Evolutionary conservation across 2,113 vertebrate genomes (phyloP).

Genomic region (Oncorhynchus clarkii): DNA sequence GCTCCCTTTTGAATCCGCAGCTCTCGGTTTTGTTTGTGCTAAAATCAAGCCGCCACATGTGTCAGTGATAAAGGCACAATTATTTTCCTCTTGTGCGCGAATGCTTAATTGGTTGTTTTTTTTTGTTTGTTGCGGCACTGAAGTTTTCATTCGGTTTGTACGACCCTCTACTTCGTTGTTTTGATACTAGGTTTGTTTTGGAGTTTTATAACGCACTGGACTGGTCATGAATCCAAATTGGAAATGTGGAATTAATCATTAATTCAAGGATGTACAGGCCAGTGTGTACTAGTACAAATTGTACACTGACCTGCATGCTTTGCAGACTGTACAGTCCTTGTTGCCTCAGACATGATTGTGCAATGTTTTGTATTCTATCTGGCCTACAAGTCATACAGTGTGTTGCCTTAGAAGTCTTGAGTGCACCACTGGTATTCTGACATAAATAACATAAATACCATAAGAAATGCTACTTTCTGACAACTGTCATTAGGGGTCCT

Average conservation of each 20-base stretch:
- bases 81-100: constrained; percentile 1
- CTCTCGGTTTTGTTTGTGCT: background rate
- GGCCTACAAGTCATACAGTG: background rate
- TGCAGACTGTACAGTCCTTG: too few species aligned
- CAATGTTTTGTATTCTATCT: background rate
- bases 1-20: background rate
- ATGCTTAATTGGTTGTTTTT: background rate
- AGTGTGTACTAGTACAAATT: background rate
- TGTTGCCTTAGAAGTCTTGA: too few species aligned
- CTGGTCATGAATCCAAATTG: background rate
- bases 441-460: too few species aligned
- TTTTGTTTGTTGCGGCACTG: too few species aligned
- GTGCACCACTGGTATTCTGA: background rate
- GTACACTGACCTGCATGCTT: background rate
- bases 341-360: too few species aligned
- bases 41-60: constrained; percentile 33
- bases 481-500: constrained; percentile 14
- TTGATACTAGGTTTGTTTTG: background rate
- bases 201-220: background rate
- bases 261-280: background rate
- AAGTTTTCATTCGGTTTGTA: background rate
- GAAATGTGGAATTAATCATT: background rate
- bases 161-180: background rate
- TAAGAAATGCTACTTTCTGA: constrained; percentile 10
- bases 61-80: constrained; percentile 15